Percentiles rank a stretch among this genome's conserved stretches.
Evolutionary conservation across 1,140 invertebrate species (phyloP).

Genomic region (Eumaeus atala): DNA sequence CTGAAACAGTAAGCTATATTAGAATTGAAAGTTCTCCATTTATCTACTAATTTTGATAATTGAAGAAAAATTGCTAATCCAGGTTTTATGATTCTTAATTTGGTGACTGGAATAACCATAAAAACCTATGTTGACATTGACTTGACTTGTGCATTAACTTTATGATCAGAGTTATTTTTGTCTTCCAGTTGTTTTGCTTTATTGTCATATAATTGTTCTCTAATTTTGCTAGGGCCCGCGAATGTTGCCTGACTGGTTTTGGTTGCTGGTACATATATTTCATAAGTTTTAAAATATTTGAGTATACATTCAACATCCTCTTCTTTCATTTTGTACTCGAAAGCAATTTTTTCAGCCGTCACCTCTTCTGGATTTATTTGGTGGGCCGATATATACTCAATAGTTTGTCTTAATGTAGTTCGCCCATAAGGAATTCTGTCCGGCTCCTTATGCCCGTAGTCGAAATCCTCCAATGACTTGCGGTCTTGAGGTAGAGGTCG

Average conservation of each 20-base stretch:
- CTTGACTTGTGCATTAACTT: slow-evolving; percentile 26
- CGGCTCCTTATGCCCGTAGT: slow-evolving; percentile 76
- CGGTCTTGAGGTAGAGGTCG: slow-evolving; percentile 47
- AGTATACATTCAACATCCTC: slow-evolving; percentile 69
- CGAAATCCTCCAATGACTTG: slow-evolving; percentile 39
- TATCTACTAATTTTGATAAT: no score
- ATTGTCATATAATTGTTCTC: slow-evolving; percentile 34
- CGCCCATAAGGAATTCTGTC: slow-evolving; percentile 66
- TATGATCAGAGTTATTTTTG: slow-evolving; percentile 23
- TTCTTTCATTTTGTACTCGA: slow-evolving; percentile 79
- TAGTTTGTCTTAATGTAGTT: slow-evolving; percentile 70
- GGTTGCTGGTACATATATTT: slow-evolving; percentile 56
- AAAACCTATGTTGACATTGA: slow-evolving; percentile 20
- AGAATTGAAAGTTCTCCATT: no score
- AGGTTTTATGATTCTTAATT: background rate
- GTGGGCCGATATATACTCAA: slow-evolving; percentile 78
- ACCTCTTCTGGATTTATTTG: slow-evolving; percentile 75
- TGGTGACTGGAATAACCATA: background rate
- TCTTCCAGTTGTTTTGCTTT: slow-evolving; percentile 36
- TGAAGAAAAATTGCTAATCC: no score
- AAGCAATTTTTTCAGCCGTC: slow-evolving; percentile 76
- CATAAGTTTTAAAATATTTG: slow-evolving; percentile 62
- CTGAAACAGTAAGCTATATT: no score
- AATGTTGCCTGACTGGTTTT: slow-evolving; percentile 43
- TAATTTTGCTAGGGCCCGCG: slow-evolving; percentile 48